A percentile compares a stretch with the other conserved stretches of the same genome.
These are phyloP conservation scores for Meleagris gallopavo DNA, from an alignment of 2,113 vertebrate species.

Conservation along the genomic window DNA sequence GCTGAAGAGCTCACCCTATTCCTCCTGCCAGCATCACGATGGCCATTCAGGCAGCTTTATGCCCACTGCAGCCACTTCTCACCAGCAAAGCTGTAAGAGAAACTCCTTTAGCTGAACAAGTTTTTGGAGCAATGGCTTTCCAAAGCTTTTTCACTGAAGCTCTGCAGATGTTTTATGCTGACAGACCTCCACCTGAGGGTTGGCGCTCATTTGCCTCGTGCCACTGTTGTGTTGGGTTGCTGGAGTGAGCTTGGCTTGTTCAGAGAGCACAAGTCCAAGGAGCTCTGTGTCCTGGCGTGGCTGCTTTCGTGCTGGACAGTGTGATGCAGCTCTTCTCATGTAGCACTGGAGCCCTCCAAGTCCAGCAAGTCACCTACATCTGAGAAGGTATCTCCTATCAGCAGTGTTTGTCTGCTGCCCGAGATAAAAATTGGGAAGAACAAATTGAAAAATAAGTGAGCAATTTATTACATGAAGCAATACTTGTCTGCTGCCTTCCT, in stretches of 20 bases:
- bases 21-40: neutral
- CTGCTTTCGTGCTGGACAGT: neutral
- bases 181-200: neutral
- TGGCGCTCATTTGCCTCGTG: neutral
- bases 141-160: neutral
- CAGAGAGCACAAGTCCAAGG: neutral
- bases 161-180: neutral
- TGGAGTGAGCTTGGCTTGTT: neutral
- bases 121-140: neutral
- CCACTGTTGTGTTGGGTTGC: neutral
- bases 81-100: neutral
- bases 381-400: constrained; percentile 1
- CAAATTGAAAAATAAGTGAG: constrained; percentile 65
- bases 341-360: neutral
- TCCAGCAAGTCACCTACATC: constrained; percentile 6
- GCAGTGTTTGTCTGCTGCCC: constrained; percentile 44
- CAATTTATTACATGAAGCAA: constrained; percentile 33
- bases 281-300: neutral
- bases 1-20: neutral
- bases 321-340: neutral
- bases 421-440: constrained; percentile 64
- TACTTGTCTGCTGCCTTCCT: constrained; percentile 31
- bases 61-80: neutral
- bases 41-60: neutral
- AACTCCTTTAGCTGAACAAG: neutral